Evolutionary conservation across 2,888 invertebrate genomes (phyloP).

Genomic region (Labia minor): DNA sequence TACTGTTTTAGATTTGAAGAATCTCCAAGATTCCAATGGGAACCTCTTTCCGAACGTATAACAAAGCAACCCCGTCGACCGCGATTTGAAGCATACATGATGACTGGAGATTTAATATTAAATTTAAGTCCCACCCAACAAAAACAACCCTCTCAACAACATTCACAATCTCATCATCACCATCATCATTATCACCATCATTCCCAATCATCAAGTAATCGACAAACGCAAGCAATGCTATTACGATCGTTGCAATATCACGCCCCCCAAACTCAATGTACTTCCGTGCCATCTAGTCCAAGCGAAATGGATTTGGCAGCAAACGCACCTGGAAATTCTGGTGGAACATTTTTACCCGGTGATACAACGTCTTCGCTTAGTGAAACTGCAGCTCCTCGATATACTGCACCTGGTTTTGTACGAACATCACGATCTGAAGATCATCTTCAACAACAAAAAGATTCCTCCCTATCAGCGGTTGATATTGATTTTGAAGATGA

Average conservation of each 20-base stretch:
- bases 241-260: conserved; percentile 36
- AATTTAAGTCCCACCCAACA: conserved; percentile 78
- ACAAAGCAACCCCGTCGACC: conserved; percentile 37
- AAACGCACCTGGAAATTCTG: conserved; percentile 14
- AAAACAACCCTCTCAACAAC: conserved; percentile 30
- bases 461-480: conserved; percentile 68
- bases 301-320: conserved; percentile 42
- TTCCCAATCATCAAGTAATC: conserved; percentile 36
- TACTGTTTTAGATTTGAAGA: conserved; percentile 19
- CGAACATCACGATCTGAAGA: conserved; percentile 86
- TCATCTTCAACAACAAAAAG: conserved; percentile 73
- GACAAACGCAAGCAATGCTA: conserved; percentile 41
- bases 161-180: conserved; percentile 20
- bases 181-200: conserved; percentile 34
- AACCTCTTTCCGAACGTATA: conserved; percentile 39
- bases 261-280: conserved; percentile 33
- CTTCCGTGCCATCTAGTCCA: conserved; percentile 61
- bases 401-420: conserved; percentile 54
- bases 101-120: conserved; percentile 93
- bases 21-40: conserved; percentile 39
- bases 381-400: conserved; percentile 31
- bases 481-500: conserved; percentile 89
- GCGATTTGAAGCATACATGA: conserved; percentile 89
- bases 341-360: conserved; percentile 18
- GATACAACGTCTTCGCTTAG: conserved; percentile 17